Evolutionary conservation across 2,797 vertebrate species (phyloP), one percentile per base, ranked within the genome.

Genomic region (Naso thynnoides): DNA sequence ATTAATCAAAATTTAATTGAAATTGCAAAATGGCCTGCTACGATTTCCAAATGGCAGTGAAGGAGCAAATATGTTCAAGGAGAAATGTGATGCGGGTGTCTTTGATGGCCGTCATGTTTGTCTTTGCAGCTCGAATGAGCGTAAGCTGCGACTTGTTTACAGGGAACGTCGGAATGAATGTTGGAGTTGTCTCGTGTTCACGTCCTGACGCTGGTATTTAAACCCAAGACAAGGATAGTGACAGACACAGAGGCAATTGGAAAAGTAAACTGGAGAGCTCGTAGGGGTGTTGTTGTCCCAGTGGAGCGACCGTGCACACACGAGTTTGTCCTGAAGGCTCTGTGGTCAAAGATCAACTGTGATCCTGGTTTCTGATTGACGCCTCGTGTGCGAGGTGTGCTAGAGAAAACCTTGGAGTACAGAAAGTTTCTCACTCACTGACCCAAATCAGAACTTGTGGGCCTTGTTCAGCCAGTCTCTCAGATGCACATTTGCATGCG

Each of bases 321-420:
- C 7, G 16, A 26, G n/a, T 29, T 31, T 53, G 39, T 16, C 24
- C 3, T 14, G 11, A 19, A 19, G 31, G 6, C 6, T 19, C 5
- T 24, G 26, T 5, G 52, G 57, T 74, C 24, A 60, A 42, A 71
- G 57, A 15, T 71, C 52, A 45, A 0, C n/a, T 54, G 38, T 26
- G 23, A 52, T 52, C 2, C 5, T 8, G 8, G 3, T 7, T 23
- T 21, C 48, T 52, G 54, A 52, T 24, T 52, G 44, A 45, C 19
- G 5, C 27, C 48, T 60, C 7, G 6, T 8, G 54, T 53, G 49
- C 31, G 26, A 8, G 45, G n/a, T n/a, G n/a, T n/a, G n/a, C n/a
- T n/a, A 9, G 9, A 29, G 21, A 31, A 23, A 50, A 18, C 6
- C 13, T 19, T 33, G 2, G 8, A 23, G 10, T 9, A 19, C 11